Percentiles rank a stretch among this genome's conserved stretches.
Conservation (phyloP, 1,140 invertebrate genomes). For the Frieseomelitta varia region DNA sequence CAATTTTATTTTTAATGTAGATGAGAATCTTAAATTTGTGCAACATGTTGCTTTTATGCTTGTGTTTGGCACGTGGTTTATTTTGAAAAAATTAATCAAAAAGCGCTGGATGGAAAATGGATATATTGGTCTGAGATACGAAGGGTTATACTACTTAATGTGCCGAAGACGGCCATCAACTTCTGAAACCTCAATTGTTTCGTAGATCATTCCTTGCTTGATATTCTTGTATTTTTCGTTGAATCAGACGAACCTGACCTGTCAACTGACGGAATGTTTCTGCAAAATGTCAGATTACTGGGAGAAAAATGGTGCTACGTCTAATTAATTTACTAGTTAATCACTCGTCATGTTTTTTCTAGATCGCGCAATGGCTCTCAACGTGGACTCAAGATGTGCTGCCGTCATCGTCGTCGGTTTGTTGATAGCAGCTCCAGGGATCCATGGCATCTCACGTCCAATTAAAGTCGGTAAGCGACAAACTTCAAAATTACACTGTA, state of each 20-base stretch:
- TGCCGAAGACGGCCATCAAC: neutral
- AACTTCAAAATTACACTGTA: neutral
- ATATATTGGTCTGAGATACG: neutral
- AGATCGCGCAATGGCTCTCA: conserved; percentile 2
- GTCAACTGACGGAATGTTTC: too few relatives aligned
- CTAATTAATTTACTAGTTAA: neutral
- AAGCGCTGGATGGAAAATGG: neutral
- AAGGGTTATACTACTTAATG: neutral
- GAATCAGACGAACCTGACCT: neutral
- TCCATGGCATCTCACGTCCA: neutral
- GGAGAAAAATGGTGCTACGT: neutral
- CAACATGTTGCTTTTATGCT: too few relatives aligned
- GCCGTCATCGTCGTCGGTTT: conserved; percentile 13
- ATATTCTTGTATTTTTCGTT: neutral
- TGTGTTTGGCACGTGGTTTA: too few relatives aligned
- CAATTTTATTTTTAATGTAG: too few relatives aligned
- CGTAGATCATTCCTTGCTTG: neutral
- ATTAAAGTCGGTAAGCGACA: conserved; percentile 42
- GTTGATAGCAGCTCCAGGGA: conserved; percentile 1
- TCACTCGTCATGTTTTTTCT: neutral
- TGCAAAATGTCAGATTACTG: neutral
- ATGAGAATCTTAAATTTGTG: too few relatives aligned
- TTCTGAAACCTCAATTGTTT: neutral
- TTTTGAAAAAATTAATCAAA: neutral
- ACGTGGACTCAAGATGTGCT: neutral